Evolutionary conservation across 30 jellyfish, hydroid and myxozoan species (phyloP).

Genomic region (Pelagia noctiluca): DNA sequence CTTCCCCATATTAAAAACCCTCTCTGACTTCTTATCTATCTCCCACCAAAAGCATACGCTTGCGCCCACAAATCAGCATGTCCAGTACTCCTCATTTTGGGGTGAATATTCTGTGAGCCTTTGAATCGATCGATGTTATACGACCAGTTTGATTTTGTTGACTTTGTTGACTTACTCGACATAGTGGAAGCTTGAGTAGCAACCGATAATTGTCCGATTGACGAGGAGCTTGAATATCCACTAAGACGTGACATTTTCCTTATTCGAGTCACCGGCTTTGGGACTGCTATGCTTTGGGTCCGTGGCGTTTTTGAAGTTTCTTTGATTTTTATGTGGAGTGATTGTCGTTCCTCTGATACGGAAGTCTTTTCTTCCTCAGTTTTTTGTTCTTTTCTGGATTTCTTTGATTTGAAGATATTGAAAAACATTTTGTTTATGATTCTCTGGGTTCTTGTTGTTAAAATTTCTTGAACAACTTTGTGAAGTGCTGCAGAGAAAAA

Average conservation of each 20-base stretch:
- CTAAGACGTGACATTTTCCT: constrained; percentile 19
- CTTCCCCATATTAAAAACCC: too few species aligned
- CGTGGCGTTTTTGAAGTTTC: background rate
- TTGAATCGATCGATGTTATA: constrained; percentile 64
- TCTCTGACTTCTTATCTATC: too few species aligned
- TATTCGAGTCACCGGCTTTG: background rate
- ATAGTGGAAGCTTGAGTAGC: constrained; percentile 22
- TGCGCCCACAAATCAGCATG: constrained; percentile 77
- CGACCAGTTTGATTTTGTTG: constrained; percentile 30
- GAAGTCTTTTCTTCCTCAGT: background rate
- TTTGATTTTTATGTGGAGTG: background rate
- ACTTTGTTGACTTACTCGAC: constrained; percentile 5
- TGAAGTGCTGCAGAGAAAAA: too few species aligned
- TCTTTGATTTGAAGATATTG: constrained; percentile 13
- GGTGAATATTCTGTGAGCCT: constrained; percentile 40
- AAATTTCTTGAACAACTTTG: too few species aligned
- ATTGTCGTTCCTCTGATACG: background rate
- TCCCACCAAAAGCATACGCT: constrained; percentile 74
- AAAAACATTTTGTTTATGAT: constrained; percentile 35
- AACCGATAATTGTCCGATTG: constrained; percentile 51
- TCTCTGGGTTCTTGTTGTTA: too few species aligned
- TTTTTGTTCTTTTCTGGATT: background rate
- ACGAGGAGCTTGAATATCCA: constrained; percentile 45
- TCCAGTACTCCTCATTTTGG: constrained; percentile 47
- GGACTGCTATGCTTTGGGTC: background rate